These are phyloP conservation scores for Cyclophora albipunctata DNA, from an alignment of 2,888 invertebrate genomes.

Conservation along the genomic window DNA sequence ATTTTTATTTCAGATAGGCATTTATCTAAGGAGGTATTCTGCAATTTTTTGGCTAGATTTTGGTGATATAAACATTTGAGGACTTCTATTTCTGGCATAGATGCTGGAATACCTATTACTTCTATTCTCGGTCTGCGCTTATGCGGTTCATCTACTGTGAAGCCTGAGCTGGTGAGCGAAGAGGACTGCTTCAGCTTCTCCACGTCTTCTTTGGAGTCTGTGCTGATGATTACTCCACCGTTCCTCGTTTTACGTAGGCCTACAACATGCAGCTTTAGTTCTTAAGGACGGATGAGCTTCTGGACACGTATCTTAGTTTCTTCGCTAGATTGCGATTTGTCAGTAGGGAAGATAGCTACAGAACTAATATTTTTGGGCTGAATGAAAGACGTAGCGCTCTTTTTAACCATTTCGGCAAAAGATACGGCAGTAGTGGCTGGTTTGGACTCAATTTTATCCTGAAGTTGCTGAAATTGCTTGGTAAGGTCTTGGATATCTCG, in stretches of 20 bases:
- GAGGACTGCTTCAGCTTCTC: background rate
- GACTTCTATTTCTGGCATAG: background rate
- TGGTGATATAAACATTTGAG: background rate
- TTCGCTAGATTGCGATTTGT: background rate
- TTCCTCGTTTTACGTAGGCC: background rate
- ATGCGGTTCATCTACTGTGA: background rate
- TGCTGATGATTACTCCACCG: slow-evolving; percentile 1
- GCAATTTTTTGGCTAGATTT: background rate
- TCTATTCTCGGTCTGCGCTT: too few relatives aligned
- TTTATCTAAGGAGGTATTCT: too few relatives aligned
- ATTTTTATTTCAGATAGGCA: too few relatives aligned
- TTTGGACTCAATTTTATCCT: background rate
- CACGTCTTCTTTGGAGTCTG: too few relatives aligned
- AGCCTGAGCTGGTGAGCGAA: slow-evolving; percentile 1
- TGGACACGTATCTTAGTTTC: background rate
- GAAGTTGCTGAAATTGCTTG: too few relatives aligned
- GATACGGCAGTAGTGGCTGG: background rate
- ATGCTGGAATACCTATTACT: too few relatives aligned
- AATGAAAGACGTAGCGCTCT: background rate
- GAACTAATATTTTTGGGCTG: background rate
- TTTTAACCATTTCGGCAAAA: background rate
- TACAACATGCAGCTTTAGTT: slow-evolving; percentile 1
- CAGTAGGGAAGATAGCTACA: background rate
- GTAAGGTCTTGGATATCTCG: too few relatives aligned
- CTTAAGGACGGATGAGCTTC: slow-evolving; percentile 2